Conservation (phyloP, 2,888 invertebrate genomes). For the Fissipunctia ypsillon region DNA sequence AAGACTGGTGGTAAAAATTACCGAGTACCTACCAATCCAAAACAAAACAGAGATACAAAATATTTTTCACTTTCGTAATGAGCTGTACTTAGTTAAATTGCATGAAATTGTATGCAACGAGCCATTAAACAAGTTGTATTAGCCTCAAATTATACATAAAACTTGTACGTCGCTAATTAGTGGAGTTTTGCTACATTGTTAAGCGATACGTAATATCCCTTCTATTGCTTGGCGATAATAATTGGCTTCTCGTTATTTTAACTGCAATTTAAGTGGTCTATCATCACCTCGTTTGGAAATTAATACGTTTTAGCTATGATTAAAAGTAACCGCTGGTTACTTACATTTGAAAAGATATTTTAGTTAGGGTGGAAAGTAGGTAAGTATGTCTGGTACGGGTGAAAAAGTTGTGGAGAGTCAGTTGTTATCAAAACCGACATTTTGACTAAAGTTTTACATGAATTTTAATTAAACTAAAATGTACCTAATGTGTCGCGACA, state of each 20-base stretch:
- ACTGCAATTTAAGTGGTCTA: conserved; percentile 58
- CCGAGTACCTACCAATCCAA: neutral
- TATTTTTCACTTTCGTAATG: conserved; percentile 63
- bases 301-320: conserved; percentile 48
- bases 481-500: neutral
- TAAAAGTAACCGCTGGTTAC: conserved; percentile 37
- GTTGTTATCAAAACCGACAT: neutral
- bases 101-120: conserved; percentile 71
- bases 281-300: conserved; percentile 61
- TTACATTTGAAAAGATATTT: conserved; percentile 17
- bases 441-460: neutral
- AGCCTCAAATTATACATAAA: conserved; percentile 70
- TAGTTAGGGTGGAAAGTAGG: neutral
- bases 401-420: neutral
- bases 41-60: conserved; percentile 50
- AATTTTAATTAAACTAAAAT: neutral
- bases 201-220: conserved; percentile 63
- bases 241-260: conserved; percentile 63
- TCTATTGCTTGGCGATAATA: conserved; percentile 63
- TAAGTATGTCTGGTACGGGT: neutral
- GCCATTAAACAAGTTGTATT: conserved; percentile 70
- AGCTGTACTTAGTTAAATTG: conserved; percentile 68
- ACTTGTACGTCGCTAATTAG: conserved; percentile 69
- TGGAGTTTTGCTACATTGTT: conserved; percentile 69
- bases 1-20: neutral